A percentile compares a stretch with the other conserved stretches of the same genome.
These are phyloP conservation scores for Drosophila gaucha DNA, from an alignment of 2,888 invertebrate species.

Conservation along the genomic window DNA sequence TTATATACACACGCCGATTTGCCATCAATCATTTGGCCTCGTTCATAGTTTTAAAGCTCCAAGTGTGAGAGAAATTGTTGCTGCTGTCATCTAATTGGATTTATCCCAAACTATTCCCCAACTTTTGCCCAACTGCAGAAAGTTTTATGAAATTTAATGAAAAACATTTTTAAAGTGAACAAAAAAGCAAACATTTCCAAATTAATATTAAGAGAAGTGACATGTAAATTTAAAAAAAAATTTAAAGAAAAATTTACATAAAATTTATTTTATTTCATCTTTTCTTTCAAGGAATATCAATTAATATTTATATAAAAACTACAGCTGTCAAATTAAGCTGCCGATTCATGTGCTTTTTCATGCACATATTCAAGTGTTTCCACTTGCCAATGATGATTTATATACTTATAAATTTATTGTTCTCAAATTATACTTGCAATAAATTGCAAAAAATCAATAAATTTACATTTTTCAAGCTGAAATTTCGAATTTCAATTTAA, in stretches of 20 bases:
- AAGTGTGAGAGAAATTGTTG: constrained; percentile 10
- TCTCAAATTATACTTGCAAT: neutral
- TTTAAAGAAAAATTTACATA: neutral
- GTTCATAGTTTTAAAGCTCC: constrained; percentile 25
- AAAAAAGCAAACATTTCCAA: neutral
- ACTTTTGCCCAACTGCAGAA: neutral
- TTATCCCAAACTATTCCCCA: constrained; percentile 20
- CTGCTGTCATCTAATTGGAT: constrained; percentile 36
- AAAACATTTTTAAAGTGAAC: neutral
- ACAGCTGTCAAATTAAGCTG: neutral
- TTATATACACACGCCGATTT: constrained; percentile 37
- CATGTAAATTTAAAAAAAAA: neutral
- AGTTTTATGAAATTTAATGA: neutral
- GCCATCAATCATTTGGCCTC: constrained; percentile 70
- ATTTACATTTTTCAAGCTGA: neutral
- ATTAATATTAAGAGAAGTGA: no score
- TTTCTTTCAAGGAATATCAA: neutral
- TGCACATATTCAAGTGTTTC: neutral
- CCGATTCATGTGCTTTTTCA: neutral
- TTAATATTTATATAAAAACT: neutral
- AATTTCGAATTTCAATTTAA: neutral
- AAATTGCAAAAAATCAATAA: constrained; percentile 7
- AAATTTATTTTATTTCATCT: neutral
- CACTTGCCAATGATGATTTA: neutral
- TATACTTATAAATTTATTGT: neutral